A percentile compares a stretch with the other conserved stretches of the same genome.
Evolutionary conservation across 2,888 invertebrate species (phyloP).

Genomic region (Idaea biselata): DNA sequence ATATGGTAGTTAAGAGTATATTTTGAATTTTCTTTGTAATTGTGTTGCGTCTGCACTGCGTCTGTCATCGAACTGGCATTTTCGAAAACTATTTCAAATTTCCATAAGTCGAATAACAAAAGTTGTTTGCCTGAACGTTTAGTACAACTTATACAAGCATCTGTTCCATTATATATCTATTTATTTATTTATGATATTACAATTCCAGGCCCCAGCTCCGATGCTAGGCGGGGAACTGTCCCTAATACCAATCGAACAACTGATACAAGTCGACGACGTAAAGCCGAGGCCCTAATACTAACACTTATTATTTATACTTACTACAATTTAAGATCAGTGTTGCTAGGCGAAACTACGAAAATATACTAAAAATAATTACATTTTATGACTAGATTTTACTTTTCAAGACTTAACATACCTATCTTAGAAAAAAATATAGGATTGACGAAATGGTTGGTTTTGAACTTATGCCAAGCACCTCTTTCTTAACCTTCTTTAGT

Average conservation of each 20-base stretch:
- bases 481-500: too few relatives aligned
- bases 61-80: too few relatives aligned
- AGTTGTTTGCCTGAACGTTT: slow-evolving; percentile 15
- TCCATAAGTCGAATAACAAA: neutral
- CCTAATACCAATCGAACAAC: slow-evolving; percentile 91
- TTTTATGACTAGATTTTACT: too few relatives aligned
- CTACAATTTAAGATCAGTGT: slow-evolving; percentile 11
- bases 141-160: slow-evolving; percentile 22
- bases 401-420: too few relatives aligned
- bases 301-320: slow-evolving; percentile 2
- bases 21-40: too few relatives aligned
- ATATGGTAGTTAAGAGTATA: too few relatives aligned
- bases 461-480: too few relatives aligned
- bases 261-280: slow-evolving; percentile 86
- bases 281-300: slow-evolving; percentile 54
- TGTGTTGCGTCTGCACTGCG: too few relatives aligned
- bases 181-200: neutral
- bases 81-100: neutral
- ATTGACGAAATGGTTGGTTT: too few relatives aligned
- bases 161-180: too few relatives aligned
- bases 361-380: neutral
- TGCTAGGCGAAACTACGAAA: neutral
- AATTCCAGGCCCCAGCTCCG: slow-evolving; percentile 72
- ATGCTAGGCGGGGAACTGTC: slow-evolving; percentile 91
- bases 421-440: too few relatives aligned